Conservation (phyloP, 2,113 vertebrate species). For the Ammodytes marinus region DNA sequence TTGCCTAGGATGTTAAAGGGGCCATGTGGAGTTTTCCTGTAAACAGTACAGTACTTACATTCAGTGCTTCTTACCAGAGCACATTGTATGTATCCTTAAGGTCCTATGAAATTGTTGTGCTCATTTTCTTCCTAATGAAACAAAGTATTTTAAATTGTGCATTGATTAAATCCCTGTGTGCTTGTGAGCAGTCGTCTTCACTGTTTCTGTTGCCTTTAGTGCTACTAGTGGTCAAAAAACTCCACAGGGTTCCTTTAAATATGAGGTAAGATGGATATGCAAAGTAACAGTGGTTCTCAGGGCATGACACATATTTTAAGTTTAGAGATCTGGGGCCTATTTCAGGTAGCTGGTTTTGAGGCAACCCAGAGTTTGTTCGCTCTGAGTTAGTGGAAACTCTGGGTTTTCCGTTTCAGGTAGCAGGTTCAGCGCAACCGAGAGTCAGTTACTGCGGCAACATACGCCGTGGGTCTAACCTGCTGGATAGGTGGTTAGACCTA, state of each 20-base stretch:
- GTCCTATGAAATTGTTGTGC: not conserved
- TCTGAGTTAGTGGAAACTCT: too few species aligned
- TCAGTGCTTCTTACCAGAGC: not conserved
- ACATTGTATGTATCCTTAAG: not conserved
- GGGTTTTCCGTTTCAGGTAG: too few species aligned
- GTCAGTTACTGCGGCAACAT: too few species aligned
- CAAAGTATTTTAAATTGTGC: not conserved
- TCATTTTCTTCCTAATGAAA: not conserved
- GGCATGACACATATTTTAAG: conserved; percentile 3
- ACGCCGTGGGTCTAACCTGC: too few species aligned
- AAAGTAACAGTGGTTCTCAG: conserved; percentile 64
- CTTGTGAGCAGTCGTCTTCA: not conserved
- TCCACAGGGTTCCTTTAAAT: conserved; percentile 53
- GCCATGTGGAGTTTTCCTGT: conserved; percentile 47
- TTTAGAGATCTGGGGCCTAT: too few species aligned
- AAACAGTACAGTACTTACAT: not conserved
- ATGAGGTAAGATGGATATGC: conserved; percentile 46
- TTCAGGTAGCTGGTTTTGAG: too few species aligned
- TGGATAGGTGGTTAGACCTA: too few species aligned
- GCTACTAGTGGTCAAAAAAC: not conserved
- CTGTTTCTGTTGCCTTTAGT: not conserved
- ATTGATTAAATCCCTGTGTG: not conserved
- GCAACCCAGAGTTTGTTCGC: too few species aligned
- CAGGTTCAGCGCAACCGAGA: too few species aligned
- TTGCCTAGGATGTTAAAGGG: conserved; percentile 37